Conservation (phyloP, 2,888 invertebrate species). For the Aphidius colemani region DNA sequence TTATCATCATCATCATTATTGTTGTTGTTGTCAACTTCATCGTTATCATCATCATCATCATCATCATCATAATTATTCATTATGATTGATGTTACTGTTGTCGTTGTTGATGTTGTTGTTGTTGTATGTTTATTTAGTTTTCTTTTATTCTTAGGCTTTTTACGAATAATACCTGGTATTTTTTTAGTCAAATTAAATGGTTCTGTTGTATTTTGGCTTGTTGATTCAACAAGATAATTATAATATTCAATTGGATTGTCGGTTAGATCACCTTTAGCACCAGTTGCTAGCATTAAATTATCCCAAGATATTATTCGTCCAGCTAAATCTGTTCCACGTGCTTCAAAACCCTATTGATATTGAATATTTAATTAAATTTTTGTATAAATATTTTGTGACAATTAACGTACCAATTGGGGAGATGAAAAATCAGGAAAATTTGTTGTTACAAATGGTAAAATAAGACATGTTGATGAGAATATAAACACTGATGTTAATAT, state of each 20-base stretch:
- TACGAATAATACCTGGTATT: constrained; percentile 50
- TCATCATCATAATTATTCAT: no score
- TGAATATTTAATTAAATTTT: constrained; percentile 10
- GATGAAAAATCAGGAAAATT: constrained; percentile 82
- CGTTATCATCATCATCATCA: no score
- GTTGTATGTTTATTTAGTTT: constrained; percentile 59
- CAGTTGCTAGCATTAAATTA: constrained; percentile 78
- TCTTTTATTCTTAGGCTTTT: constrained; percentile 54
- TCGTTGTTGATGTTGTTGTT: constrained; percentile 53
- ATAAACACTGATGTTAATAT: constrained; percentile 68
- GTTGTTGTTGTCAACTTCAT: no score
- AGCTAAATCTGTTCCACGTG: constrained; percentile 84
- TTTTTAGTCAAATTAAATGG: constrained; percentile 23
- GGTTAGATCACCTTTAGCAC: constrained; percentile 71
- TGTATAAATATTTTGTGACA: background rate
- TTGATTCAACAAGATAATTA: constrained; percentile 44
- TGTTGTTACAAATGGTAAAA: constrained; percentile 68
- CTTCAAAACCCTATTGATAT: constrained; percentile 79
- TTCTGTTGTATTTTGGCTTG: constrained; percentile 33
- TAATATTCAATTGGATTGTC: constrained; percentile 68
- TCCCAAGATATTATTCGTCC: constrained; percentile 82
- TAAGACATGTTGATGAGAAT: constrained; percentile 69
- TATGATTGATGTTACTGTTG: no score
- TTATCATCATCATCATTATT: background rate
- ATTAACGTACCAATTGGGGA: constrained; percentile 73